Base-by-base conservation (phyloP, 1,140 invertebrate genomes). In the Cydia fagiglandana region DNA sequence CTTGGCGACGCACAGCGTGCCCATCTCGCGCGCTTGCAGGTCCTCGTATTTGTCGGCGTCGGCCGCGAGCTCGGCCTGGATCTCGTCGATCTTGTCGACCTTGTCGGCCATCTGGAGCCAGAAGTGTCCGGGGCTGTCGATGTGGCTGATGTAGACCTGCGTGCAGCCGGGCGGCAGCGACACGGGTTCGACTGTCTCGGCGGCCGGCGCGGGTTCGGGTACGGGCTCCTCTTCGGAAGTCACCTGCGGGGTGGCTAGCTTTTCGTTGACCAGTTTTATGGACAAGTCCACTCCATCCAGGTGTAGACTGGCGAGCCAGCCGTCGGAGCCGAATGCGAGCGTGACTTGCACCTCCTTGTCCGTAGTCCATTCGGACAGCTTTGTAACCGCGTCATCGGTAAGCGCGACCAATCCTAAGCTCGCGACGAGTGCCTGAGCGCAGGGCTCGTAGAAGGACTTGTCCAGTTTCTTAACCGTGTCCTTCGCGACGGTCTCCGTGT, bases 1-100 rank as follows among this genome's bases (percentile, higher is more conserved):
- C 75, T 95, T 94, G 0, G 96, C 97, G 47, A 96, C 92, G 86
- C 97, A 97, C 1, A 96, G 83, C 0, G 94, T 94, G 6, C 95
- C 95, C 73, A 95, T 93, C 56, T 95, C 94, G 4, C 94, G 88
- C 64, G 91, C 93, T 56, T 93, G 91, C 1, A 96, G 87, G 74
- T 94, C 88, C 0, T 91, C 78, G 80, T 94, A 94, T 15, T 80
- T 88, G 0, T 85, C 78, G 0, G 94, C 92, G 1, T 94, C 88
- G 9, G 91, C 87, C 84, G 96, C 95, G 2, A 97, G 83, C 80
- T 94, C 93, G 0, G 92, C 86, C 82, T 96, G 95, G 7, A 95
- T 91, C 50, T 93, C 87, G 2, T 94, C 87, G 10, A 96, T 90
- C 15, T 93, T 89, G 2, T 91, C 84, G 1, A 93, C 61, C 75